phyloP scores from a whole-genome alignment of 2,888 invertebrate species.

The Andrena praecox region DNA sequence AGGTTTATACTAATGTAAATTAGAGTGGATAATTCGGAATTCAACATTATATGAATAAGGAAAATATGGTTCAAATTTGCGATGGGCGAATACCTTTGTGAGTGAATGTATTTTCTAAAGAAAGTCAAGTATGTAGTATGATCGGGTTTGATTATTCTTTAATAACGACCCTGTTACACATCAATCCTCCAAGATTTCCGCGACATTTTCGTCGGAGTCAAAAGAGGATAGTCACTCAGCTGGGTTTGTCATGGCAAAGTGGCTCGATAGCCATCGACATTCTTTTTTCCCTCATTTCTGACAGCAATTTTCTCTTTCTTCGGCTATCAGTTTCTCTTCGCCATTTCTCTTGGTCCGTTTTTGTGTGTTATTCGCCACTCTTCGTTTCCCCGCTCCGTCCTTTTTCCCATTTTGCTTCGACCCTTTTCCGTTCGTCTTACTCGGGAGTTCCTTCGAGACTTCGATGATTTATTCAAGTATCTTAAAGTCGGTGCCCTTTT shows the following conservation, averaged over 20 bases:
- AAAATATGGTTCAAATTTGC: too few species aligned
- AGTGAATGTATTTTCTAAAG: too few species aligned
- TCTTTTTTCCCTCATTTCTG: constrained; percentile 32
- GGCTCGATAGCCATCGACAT: constrained; percentile 51
- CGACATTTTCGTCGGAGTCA: constrained; percentile 69
- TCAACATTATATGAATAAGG: too few species aligned
- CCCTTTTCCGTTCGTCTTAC: background rate
- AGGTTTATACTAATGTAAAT: too few species aligned
- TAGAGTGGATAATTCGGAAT: too few species aligned
- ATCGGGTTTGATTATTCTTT: constrained; percentile 31
- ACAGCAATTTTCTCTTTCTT: constrained; percentile 35
- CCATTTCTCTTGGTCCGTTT: constrained; percentile 11
- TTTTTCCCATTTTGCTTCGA: background rate
- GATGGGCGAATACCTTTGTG: too few species aligned
- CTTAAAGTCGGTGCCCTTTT: background rate
- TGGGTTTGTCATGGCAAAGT: constrained; percentile 50
- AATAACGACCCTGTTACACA: constrained; percentile 50
- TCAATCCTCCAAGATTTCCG: constrained; percentile 57
- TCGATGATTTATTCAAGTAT: constrained; percentile 6
- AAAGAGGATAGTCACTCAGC: constrained; percentile 37
- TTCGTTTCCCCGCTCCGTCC: background rate
- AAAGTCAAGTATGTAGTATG: background rate
- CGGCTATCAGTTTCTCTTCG: constrained; percentile 5
- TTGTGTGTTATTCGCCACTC: background rate
- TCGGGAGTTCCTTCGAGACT: background rate